Evolutionary conservation across 2,888 invertebrate species (phyloP), one percentile per base, ranked within the genome.

Genomic region (Lasiommata megera): DNA sequence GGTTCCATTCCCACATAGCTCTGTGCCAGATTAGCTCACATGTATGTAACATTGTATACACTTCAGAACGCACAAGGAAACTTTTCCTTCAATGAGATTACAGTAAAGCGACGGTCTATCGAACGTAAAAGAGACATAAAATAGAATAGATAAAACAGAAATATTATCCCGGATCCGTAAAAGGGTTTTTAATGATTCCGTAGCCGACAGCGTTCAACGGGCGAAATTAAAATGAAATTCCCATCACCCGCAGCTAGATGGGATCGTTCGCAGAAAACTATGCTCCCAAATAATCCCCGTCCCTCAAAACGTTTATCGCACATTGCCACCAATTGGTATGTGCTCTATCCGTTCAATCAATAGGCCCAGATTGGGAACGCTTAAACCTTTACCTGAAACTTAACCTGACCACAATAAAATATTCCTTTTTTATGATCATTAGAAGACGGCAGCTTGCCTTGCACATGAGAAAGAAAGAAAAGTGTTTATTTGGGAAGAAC

Each of bases 241-340:
- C 38, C 38, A 38, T 51, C 40, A 51, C 17, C 38, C 28, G 51
- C 38, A 36, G 28, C 51, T 16, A 51, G 38, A 51, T 51, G 40
- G 29, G 51, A 51, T 51, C 51, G 38, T 51, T 51, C 29, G 38
- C 51, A 51, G 38, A 38, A 44, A 51, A 51, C 51, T 51, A 51
- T 34, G 16, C 31, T 51, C 34, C n/a, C 36, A 54, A 53, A 56
- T 36, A 55, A 60, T 14, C 43, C 29, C 44, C 7, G 52, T 46
- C 46, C 43, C 55, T 38, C 38, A 23, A 52, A 38, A 29, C 3
- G 34, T 11, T 34, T 9, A 34, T 34, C 9, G 34, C 11, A 34
- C 11, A 23, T 23, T 23, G 23, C 23, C 23, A 23, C 2, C 2
- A 23, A 23, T 23, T 23, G 23, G 2, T 23, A 23, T 3, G 5